phyloP scores from a whole-genome alignment of 2,888 invertebrate genomes.

The Scaptodrosophila latifasciaeformis region DNA sequence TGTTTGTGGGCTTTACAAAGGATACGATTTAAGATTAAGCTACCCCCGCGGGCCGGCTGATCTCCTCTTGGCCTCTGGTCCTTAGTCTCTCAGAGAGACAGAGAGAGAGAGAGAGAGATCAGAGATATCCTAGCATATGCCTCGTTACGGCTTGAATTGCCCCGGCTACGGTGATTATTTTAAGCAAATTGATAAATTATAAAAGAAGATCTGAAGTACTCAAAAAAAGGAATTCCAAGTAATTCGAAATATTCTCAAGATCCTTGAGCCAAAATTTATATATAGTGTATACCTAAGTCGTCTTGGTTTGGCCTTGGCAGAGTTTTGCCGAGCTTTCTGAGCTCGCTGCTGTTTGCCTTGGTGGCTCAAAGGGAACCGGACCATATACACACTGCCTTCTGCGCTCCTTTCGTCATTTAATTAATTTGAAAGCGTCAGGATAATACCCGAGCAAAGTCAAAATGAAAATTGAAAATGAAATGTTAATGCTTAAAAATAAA shows the following conservation, averaged over 20 bases:
- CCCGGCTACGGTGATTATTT: no score
- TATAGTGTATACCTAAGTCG: no score
- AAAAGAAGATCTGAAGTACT: no score
- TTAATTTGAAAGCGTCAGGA: constrained; percentile 73
- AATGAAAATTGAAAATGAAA: constrained; percentile 64
- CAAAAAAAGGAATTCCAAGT: no score
- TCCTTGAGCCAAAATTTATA: no score
- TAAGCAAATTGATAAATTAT: not conserved
- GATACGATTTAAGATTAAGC: constrained; percentile 17
- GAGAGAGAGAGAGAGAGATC: no score
- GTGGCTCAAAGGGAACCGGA: not conserved
- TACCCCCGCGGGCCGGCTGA: constrained; percentile 44
- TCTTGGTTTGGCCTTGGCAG: not conserved
- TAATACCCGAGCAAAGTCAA: constrained; percentile 66
- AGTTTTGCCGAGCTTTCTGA: constrained; percentile 6
- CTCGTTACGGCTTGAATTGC: constrained; percentile 2
- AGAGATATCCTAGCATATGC: no score
- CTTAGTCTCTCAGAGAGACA: not conserved
- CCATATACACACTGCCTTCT: not conserved
- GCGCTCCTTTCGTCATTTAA: constrained; percentile 57
- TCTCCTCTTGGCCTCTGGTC: constrained; percentile 18
- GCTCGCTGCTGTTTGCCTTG: constrained; percentile 16
- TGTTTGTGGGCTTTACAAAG: not conserved
- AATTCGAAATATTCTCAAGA: no score
- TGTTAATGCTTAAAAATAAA: constrained; percentile 46